These are phyloP conservation scores for Serilophus lunatus DNA, from an alignment of 2,113 vertebrate genomes.

Conservation along the genomic window DNA sequence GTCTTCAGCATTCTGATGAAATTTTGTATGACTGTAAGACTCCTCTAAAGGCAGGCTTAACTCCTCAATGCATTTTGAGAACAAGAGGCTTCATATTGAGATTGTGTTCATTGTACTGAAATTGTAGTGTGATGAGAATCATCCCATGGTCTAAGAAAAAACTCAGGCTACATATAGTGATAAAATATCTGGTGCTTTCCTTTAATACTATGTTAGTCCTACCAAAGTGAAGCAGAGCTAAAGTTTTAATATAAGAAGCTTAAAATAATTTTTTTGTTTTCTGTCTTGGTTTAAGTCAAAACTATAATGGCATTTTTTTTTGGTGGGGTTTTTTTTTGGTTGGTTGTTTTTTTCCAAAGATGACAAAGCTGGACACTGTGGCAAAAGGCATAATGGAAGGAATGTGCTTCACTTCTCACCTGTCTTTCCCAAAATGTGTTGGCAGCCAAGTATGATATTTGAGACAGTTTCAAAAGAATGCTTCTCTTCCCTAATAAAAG, in stretches of 20 bases:
- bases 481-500: constrained; percentile 53
- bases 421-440: constrained; percentile 58
- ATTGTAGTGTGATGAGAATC: not conserved
- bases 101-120: not conserved
- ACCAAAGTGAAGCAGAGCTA: not conserved
- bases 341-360: not conserved
- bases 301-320: not conserved
- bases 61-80: not conserved
- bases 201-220: not conserved
- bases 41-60: not conserved
- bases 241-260: not conserved
- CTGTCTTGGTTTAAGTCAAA: not conserved
- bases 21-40: fast-evolving
- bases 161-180: not conserved
- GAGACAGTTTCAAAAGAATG: constrained; percentile 65
- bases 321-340: not conserved
- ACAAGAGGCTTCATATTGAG: not conserved
- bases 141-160: not conserved
- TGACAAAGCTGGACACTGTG: constrained; percentile 5
- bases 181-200: not conserved
- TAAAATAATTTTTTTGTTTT: not conserved
- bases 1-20: not conserved
- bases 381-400: constrained; percentile 47
- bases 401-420: constrained; percentile 65
- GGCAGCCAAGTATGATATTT: constrained; percentile 56